Evolutionary conservation across 2,888 invertebrate genomes (phyloP).

Genomic region (Adelphocoris suturalis): DNA sequence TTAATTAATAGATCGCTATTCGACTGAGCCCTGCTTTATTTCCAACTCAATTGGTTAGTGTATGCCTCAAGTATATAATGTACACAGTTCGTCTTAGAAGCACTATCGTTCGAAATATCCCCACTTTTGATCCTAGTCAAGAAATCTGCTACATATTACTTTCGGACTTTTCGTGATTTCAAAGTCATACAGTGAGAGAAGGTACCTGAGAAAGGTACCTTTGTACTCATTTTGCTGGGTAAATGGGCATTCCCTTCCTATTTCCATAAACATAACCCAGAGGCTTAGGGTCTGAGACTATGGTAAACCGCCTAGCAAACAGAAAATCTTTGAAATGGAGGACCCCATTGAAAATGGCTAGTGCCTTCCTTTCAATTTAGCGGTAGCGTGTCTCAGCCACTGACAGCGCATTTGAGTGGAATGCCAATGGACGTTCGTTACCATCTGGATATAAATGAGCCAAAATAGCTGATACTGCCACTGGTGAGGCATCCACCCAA

Average conservation of each 20-base stretch:
- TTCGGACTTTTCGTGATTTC: too few species aligned
- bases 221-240: conserved; percentile 65
- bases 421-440: not conserved
- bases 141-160: too few species aligned
- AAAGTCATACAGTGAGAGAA: conserved; percentile 32
- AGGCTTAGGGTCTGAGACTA: conserved; percentile 57
- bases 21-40: too few species aligned
- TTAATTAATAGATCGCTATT: too few species aligned
- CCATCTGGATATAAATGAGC: not conserved
- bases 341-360: conserved; percentile 65
- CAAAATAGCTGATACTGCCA: conserved; percentile 49
- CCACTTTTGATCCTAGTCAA: too few species aligned
- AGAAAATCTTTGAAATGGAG: conserved; percentile 51
- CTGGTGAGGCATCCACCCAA: conserved; percentile 45
- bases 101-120: too few species aligned
- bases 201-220: conserved; percentile 66
- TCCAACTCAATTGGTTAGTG: too few species aligned
- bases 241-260: conserved; percentile 62
- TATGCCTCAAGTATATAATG: too few species aligned
- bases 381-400: not conserved
- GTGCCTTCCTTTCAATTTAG: conserved; percentile 56
- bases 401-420: not conserved
- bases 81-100: too few species aligned
- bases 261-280: conserved; percentile 59
- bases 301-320: conserved; percentile 24